Evolutionary conservation across 64 coral and sea anemone species (phyloP).

Genomic region (Orbicella faveolata): DNA sequence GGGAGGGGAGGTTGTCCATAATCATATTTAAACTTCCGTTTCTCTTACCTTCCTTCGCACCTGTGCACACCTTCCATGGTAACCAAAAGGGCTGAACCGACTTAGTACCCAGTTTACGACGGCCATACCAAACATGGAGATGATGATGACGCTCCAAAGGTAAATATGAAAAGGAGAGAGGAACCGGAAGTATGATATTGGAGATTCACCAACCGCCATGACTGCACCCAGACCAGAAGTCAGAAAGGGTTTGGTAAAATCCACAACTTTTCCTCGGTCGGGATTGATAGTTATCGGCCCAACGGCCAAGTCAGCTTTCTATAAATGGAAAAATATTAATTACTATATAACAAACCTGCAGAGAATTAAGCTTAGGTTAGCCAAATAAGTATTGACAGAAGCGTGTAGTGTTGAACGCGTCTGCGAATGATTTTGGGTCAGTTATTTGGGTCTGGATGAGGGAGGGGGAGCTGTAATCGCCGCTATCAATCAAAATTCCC

Average conservation of each 20-base stretch:
- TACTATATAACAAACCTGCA: too few species aligned
- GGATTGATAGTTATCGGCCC: constrained; percentile 48
- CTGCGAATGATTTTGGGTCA: background rate
- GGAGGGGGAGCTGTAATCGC: too few species aligned
- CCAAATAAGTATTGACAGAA: background rate
- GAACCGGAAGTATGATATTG: constrained; percentile 43
- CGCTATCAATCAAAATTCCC: too few species aligned
- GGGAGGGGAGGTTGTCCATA: background rate
- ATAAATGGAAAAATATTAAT: background rate
- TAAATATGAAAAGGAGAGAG: constrained; percentile 23
- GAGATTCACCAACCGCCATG: constrained; percentile 1
- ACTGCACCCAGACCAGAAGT: constrained; percentile 39
- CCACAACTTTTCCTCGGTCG: constrained; percentile 12
- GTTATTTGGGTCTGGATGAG: too few species aligned
- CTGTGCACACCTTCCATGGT: constrained; percentile 47
- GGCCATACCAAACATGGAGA: constrained; percentile 43
- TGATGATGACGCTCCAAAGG: constrained; percentile 45
- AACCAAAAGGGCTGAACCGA: constrained; percentile 46
- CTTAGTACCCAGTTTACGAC: constrained; percentile 54
- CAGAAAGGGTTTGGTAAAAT: constrained; percentile 57
- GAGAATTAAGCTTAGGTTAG: background rate
- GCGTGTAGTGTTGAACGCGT: background rate
- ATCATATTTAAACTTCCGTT: background rate
- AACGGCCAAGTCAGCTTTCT: constrained; percentile 52
- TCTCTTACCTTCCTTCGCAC: background rate